Evolutionary conservation across 30 jellyfish, hydroid and myxozoan species (phyloP).

Genomic region (Mastigias papua): DNA sequence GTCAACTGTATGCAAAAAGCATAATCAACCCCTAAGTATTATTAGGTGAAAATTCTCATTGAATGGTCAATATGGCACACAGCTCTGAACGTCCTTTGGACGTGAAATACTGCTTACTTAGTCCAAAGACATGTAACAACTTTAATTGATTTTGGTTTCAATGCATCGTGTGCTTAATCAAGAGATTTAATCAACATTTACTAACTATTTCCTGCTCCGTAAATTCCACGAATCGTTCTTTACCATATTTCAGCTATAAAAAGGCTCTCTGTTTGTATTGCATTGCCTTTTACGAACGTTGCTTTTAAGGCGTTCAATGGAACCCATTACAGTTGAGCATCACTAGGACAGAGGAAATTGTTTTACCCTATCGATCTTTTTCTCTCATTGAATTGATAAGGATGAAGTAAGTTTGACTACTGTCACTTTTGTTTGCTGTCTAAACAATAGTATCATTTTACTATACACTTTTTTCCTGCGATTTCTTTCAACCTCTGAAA

Average conservation of each 20-base stretch:
- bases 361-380: neutral
- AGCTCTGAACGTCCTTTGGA: neutral
- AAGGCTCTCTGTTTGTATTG: constrained; percentile 6
- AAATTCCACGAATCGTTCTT: constrained; percentile 38
- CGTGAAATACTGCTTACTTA: neutral
- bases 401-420: too few relatives aligned
- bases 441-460: constrained; percentile 1
- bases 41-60: constrained; percentile 5
- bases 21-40: neutral
- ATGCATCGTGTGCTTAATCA: constrained; percentile 42
- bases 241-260: constrained; percentile 25
- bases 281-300: neutral
- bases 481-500: constrained; percentile 12
- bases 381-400: neutral
- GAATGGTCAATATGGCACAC: constrained; percentile 3
- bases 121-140: neutral
- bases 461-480: constrained; percentile 36
- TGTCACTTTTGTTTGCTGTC: constrained; percentile 38
- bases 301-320: neutral
- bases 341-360: constrained; percentile 22
- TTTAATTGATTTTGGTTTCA: constrained; percentile 1
- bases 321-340: neutral
- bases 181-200: constrained; percentile 61
- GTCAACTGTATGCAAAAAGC: neutral
- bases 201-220: constrained; percentile 60